Percentiles rank a stretch among this genome's conserved stretches.
phyloP scores from a whole-genome alignment of 2,113 vertebrate genomes.

The Epinephelus moara region DNA sequence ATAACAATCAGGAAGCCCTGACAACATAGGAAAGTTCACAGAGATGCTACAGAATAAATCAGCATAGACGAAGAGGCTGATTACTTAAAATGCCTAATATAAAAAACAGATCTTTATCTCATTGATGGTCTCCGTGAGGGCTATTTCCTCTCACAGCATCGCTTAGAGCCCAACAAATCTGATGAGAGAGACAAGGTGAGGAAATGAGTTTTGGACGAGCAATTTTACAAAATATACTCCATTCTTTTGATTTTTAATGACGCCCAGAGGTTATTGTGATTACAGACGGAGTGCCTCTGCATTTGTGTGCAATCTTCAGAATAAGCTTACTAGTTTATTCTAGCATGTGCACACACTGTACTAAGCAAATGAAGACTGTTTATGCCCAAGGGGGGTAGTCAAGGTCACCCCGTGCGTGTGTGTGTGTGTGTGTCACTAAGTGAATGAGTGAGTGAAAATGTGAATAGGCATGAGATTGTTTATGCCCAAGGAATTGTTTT shows the following conservation, averaged over 20 bases:
- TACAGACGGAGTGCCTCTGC: constrained; percentile 15
- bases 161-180: constrained; percentile 47
- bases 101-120: constrained; percentile 44
- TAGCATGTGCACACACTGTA: constrained; percentile 20
- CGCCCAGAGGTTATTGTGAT: constrained; percentile 55
- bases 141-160: constrained; percentile 41
- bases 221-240: constrained; percentile 46
- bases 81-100: constrained; percentile 40
- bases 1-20: constrained; percentile 7
- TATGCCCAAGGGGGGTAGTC: constrained; percentile 50
- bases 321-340: constrained; percentile 51
- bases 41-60: constrained; percentile 32
- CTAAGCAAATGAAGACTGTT: constrained; percentile 51
- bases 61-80: constrained; percentile 26
- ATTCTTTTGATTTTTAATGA: constrained; percentile 52
- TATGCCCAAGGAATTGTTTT: constrained; percentile 51
- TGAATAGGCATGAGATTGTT: constrained; percentile 45
- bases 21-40: constrained; percentile 17
- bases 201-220: constrained; percentile 65
- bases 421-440: not conserved
- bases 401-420: constrained; percentile 50
- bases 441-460: constrained; percentile 29
- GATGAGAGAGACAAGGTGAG: constrained; percentile 41
- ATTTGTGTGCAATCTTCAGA: constrained; percentile 42
- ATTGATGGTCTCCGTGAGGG: constrained; percentile 24